These are phyloP conservation scores for Lasiurus borealis DNA, from an alignment of 2,113 vertebrate species.

Conservation along the genomic window DNA sequence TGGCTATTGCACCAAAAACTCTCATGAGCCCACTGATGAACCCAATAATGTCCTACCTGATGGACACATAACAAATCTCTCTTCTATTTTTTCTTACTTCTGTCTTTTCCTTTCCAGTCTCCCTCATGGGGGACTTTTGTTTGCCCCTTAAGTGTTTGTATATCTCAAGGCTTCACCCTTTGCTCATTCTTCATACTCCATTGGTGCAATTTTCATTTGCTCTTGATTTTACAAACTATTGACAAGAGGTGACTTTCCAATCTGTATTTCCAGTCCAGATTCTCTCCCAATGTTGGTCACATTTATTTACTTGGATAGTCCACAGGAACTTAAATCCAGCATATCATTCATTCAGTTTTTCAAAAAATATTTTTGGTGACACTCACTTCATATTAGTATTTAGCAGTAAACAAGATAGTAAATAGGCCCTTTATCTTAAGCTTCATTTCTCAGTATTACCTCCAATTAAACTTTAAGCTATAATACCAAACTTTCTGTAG, in stretches of 20 bases:
- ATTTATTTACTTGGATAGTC: constrained; percentile 26
- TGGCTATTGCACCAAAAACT: neutral
- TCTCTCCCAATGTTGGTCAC: neutral
- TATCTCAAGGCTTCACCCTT: neutral
- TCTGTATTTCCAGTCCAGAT: neutral
- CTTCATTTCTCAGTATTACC: neutral
- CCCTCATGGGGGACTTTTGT: neutral
- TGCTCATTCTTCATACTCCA: neutral
- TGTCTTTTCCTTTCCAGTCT: neutral
- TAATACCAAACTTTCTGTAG: constrained; percentile 16
- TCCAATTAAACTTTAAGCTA: constrained; percentile 9
- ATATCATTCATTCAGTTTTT: constrained; percentile 7
- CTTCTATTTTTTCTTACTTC: neutral
- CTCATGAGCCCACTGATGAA: neutral
- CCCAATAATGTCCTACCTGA: neutral
- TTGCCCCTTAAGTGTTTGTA: neutral
- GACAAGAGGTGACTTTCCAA: neutral
- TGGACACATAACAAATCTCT: neutral
- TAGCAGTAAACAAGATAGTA: constrained; percentile 25
- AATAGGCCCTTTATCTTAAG: constrained; percentile 8
- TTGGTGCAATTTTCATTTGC: constrained; percentile 13
- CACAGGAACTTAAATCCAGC: neutral
- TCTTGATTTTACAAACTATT: constrained; percentile 28
- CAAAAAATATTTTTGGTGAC: neutral
- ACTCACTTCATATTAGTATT: constrained; percentile 19